These are phyloP conservation scores for Latrodectus elegans DNA, from an alignment of 2,888 invertebrate species.

Conservation along the genomic window DNA sequence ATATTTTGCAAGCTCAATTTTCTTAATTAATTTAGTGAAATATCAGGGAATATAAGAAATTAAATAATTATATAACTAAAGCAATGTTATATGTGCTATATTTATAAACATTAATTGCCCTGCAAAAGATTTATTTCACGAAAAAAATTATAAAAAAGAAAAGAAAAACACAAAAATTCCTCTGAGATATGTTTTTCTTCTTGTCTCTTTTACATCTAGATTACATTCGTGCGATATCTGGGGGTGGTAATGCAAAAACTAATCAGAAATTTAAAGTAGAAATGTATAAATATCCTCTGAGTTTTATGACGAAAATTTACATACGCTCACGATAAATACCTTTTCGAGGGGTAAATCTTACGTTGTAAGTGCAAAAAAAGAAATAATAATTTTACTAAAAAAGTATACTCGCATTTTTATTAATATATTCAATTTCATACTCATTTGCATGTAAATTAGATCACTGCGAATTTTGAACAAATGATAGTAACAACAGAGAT, in stretches of 20 bases:
- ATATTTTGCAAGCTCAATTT: too few relatives aligned
- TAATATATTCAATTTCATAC: conserved; percentile 59
- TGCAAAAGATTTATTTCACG: too few relatives aligned
- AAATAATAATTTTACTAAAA: conserved; percentile 21
- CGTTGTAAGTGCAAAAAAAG: not conserved
- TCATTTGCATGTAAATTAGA: conserved; percentile 65
- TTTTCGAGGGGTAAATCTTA: conserved; percentile 11
- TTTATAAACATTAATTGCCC: too few relatives aligned
- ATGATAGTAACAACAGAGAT: conserved; percentile 32
- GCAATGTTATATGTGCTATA: too few relatives aligned
- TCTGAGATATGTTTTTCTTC: conserved; percentile 2
- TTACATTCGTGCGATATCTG: conserved; percentile 48
- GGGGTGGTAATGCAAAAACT: conserved; percentile 51
- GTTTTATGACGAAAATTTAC: conserved; percentile 65
- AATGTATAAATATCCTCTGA: conserved; percentile 64
- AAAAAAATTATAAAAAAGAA: conserved; percentile 31
- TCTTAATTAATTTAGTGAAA: too few relatives aligned
- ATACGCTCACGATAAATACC: conserved; percentile 57
- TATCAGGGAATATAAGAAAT: too few relatives aligned
- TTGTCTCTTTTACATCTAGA: conserved; percentile 8
- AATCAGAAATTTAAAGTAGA: conserved; percentile 66
- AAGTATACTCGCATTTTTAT: conserved; percentile 50
- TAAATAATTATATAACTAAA: too few relatives aligned
- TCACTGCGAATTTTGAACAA: conserved; percentile 26
- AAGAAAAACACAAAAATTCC: not conserved